Base-by-base conservation (phyloP, 2,797 vertebrate genomes). In the Molossus alvarezi region DNA sequence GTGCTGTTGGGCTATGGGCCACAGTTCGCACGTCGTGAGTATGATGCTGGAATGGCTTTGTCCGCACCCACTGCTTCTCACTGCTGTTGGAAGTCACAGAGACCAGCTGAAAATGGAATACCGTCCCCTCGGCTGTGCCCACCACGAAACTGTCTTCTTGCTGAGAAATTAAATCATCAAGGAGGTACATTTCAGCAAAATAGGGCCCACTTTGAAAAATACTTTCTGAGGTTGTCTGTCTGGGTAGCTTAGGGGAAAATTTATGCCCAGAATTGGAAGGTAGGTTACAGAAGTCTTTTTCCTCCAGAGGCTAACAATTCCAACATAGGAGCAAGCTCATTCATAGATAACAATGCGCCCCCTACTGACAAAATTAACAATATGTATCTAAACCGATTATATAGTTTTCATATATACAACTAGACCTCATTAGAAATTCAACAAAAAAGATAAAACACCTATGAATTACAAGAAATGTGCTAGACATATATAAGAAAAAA, bases 51-150 rank as follows among this genome's bases (percentile, higher is more conserved):
- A 99, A 99, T 0, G 99, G 99, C 94, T 99, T 99, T 0, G 99
- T 99, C 88, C 98, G 97, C 94, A 99, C 98, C 99, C 99, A 99
- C 95, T 99, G 98, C 77, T 98, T 98, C 55, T 99, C 99, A 10
- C 95, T 94, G 89, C 98, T 98, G 14, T 95, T 98, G 80, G 98
- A 85, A 62, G 97, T 98, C 80, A 98, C 80, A 0, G 99, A 97
- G 60, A 99, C 88, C 97, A 99, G 98, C 98, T 99, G 99, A 95
- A 99, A 99, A 98, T 99, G 99, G 97, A 99, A 97, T 5, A 99
- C 98, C 0, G 98, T 98, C 41, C 99, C 99, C 0, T 99, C 99
- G 0, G 99, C 99, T 0, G 99, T 99, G 88, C 99, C 99, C 5
- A 99, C 99, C 0, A 99, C 37, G 6, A 99, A 95, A 95, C 99